A percentile compares a stretch with the other conserved stretches of the same genome.
Conservation (phyloP, 2,113 vertebrate species). For the Diadophis punctatus region DNA sequence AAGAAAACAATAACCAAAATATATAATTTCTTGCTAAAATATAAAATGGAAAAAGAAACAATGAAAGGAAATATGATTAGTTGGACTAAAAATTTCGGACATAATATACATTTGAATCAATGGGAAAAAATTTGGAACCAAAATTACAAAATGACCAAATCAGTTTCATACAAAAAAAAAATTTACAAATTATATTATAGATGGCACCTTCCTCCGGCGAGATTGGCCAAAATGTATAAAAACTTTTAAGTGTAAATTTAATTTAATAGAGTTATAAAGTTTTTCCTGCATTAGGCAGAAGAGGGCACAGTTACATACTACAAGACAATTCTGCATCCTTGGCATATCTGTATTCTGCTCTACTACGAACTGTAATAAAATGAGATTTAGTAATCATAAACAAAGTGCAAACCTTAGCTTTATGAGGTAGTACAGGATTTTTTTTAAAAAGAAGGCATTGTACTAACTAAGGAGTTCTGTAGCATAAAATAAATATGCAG, state of each 20-base stretch:
- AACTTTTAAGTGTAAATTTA: neutral
- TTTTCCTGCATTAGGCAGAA: constrained; percentile 52
- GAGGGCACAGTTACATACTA: constrained; percentile 69
- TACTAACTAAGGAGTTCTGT: constrained; percentile 29
- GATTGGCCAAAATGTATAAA: too few species aligned
- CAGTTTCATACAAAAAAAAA: too few species aligned
- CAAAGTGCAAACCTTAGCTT: constrained; percentile 35
- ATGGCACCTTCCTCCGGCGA: too few species aligned
- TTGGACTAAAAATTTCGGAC: too few species aligned
- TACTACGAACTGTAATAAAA: constrained; percentile 9
- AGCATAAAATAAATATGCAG: neutral
- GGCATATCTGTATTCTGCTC: neutral
- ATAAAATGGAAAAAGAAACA: too few species aligned
- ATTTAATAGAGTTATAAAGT: neutral
- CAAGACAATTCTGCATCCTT: constrained; percentile 13
- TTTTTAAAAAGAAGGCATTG: constrained; percentile 28
- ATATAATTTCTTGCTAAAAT: too few species aligned
- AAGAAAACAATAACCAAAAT: too few species aligned
- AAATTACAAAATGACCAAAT: too few species aligned
- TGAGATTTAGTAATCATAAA: constrained; percentile 38
- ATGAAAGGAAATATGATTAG: too few species aligned
- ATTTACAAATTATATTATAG: too few species aligned
- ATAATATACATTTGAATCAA: too few species aligned
- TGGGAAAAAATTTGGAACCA: too few species aligned
- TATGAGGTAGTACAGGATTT: constrained; percentile 23